Base-by-base conservation (phyloP, 1,140 invertebrate genomes). In the Listronotus bonariensis region DNA sequence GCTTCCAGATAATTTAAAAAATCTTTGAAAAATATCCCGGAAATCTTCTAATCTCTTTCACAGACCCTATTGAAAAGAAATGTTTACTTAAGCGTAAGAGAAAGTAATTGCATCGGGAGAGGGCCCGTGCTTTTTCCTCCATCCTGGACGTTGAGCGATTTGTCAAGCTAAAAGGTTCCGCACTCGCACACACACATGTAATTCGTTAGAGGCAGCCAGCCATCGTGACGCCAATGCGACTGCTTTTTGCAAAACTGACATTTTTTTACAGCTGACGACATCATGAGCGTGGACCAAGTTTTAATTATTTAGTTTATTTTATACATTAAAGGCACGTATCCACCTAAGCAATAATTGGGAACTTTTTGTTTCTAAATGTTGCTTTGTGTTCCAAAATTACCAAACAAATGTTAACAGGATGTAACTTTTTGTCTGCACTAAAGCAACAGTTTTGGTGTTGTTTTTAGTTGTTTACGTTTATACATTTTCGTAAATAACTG, bases 121-220 rank as follows among this genome's bases (percentile, higher is more conserved):
- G 42, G 42, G 17, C 14, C 14, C 17, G 52, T 49, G 61, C 52
- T 63, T 63, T 63, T 63, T 55, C 36, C 54, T 62, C 64, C 31
- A 72, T 74, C 68, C 69, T 68, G 60, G 74, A 76, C 73, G 70
- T 65, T 51, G 20, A 34, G 38, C 73, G 72, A 77, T 77, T 77
- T 77, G 76, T 77, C 75, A 77, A 73, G 71, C 68, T 76, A 75
- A 77, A 76, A 77, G 74, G 74, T 76, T 76, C 74, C 74, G 76
- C 76, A 77, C 53, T 55, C 61, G 61, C 75, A 74, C 75, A 77
- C 76, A 76, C 76, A 77, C 76, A 77, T 77, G 76, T 73, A 76
- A 77, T 77, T 77, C 76, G 75, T 77, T 77, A 76, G 70, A 68
- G 74, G 69, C 72, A 69, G 67, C 68, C 72, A 74, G 72, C 72